Percentiles rank a stretch among this genome's conserved stretches.
phyloP scores from a whole-genome alignment of 2,797 vertebrate species.

The Phyllotis vaccarum region DNA sequence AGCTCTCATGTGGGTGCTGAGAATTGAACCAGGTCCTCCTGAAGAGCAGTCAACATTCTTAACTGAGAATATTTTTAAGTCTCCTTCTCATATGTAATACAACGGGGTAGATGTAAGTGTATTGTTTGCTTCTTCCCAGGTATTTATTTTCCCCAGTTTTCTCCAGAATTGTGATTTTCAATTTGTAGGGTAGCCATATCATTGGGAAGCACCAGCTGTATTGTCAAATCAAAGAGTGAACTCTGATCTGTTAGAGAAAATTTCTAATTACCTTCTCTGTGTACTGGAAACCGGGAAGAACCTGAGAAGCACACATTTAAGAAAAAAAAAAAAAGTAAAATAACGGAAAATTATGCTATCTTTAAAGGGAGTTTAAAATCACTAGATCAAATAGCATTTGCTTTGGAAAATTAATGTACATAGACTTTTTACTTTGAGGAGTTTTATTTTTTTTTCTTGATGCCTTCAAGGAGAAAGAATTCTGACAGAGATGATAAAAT shows the following conservation, averaged over 20 bases:
- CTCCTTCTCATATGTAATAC: neutral
- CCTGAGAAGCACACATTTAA: neutral
- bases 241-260: neutral
- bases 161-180: neutral
- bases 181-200: neutral
- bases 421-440: neutral
- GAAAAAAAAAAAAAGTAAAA: neutral
- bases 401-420: neutral
- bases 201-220: neutral
- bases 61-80: neutral
- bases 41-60: neutral
- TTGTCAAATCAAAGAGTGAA: neutral
- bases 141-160: neutral
- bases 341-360: neutral
- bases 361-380: slow-evolving; percentile 10
- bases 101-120: neutral
- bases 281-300: neutral
- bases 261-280: neutral
- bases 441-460: neutral
- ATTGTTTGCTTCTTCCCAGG: neutral
- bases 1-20: neutral
- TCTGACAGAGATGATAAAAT: neutral
- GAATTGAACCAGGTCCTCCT: neutral
- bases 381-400: slow-evolving; percentile 9
- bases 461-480: neutral